Evolutionary conservation across 2,113 vertebrate species (phyloP).

Genomic region (Penelope pileata): DNA sequence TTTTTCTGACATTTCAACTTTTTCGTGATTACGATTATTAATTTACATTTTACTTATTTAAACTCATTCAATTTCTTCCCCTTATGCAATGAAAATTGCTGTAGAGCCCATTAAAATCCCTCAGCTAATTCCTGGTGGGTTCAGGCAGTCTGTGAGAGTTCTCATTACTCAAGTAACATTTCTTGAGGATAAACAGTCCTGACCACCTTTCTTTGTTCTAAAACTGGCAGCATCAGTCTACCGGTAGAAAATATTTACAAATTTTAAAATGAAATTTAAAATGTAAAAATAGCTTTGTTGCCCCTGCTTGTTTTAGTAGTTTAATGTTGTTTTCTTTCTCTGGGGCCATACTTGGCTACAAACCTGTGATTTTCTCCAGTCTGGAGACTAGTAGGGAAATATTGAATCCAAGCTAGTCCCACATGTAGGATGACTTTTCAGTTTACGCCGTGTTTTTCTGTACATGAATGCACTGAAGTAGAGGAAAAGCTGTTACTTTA

Average conservation of each 20-base stretch:
- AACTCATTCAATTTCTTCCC: neutral
- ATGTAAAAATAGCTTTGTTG: neutral
- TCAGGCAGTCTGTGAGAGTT: neutral
- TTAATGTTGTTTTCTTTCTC: neutral
- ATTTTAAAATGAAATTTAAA: neutral
- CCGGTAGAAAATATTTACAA: neutral
- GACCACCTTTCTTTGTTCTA: neutral
- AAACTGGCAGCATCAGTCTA: neutral
- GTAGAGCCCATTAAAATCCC: slow-evolving; percentile 44
- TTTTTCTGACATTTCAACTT: slow-evolving; percentile 8
- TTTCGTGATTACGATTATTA: slow-evolving; percentile 36
- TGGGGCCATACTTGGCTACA: neutral
- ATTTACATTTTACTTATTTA: slow-evolving; percentile 54
- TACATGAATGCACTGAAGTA: neutral
- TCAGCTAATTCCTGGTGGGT: slow-evolving; percentile 43
- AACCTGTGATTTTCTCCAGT: neutral
- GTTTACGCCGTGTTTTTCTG: neutral
- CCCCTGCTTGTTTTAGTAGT: neutral
- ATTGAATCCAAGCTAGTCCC: neutral
- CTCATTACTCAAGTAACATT: neutral
- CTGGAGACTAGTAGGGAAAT: neutral
- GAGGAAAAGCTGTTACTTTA: neutral
- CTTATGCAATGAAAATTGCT: slow-evolving; percentile 27
- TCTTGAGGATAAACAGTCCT: neutral
- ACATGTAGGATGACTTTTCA: neutral